These are phyloP conservation scores for Dolichallabes microphthalmus DNA, from an alignment of 2,113 vertebrate species.

Conservation along the genomic window DNA sequence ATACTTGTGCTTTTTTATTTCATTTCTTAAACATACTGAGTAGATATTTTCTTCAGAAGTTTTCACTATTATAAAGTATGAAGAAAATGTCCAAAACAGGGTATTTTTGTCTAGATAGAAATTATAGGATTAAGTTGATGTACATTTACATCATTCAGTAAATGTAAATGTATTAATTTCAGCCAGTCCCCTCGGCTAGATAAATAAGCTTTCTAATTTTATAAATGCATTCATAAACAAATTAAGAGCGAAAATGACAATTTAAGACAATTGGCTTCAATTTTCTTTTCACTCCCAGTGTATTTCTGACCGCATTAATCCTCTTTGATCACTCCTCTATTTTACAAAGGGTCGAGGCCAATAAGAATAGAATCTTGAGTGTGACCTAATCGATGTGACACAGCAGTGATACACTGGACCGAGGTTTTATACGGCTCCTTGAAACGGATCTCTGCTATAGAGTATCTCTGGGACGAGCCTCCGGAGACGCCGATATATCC, in stretches of 20 bases:
- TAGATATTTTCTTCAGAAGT: not conserved
- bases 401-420: not conserved
- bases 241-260: not conserved
- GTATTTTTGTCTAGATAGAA: not conserved
- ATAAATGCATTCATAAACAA: not conserved
- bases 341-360: constrained; percentile 12
- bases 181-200: not conserved
- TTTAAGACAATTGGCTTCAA: not conserved
- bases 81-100: not conserved
- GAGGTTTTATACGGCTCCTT: not conserved
- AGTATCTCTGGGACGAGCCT: constrained; percentile 13
- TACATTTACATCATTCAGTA: too few species aligned
- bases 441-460: not conserved
- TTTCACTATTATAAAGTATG: not conserved
- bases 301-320: not conserved
- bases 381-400: constrained; percentile 16
- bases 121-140: not conserved
- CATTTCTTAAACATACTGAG: not conserved
- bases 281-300: not conserved
- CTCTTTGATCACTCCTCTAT: constrained; percentile 3
- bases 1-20: not conserved
- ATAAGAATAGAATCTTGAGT: constrained; percentile 7
- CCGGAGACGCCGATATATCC: not conserved
- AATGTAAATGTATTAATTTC: not conserved
- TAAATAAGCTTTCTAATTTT: not conserved